Percentiles rank a stretch among this genome's conserved stretches.
These are phyloP conservation scores for Tenthredo notha DNA, from an alignment of 2,888 invertebrate genomes.

Conservation along the genomic window DNA sequence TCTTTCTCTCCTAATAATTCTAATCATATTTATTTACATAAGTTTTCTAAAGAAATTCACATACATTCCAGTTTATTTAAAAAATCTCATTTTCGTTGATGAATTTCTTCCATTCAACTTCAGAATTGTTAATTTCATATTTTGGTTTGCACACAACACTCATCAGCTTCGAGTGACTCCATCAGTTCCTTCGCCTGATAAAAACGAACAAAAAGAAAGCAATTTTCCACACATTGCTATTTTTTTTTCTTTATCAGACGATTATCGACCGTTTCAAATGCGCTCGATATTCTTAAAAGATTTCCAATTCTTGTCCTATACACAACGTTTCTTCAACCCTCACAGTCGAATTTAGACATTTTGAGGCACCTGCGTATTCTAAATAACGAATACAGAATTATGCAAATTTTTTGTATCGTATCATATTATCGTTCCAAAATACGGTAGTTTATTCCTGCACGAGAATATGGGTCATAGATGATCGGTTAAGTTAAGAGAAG, in stretches of 20 bases:
- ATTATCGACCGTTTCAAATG: no score
- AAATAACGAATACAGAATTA: not conserved
- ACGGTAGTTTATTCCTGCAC: not conserved
- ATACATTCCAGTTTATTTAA: not conserved
- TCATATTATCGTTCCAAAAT: not conserved
- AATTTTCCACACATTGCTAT: not conserved
- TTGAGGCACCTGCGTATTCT: not conserved
- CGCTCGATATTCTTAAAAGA: no score
- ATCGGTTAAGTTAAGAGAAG: conserved; percentile 15
- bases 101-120: not conserved
- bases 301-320: no score
- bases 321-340: not conserved
- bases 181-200: not conserved
- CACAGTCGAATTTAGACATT: not conserved
- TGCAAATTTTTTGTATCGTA: not conserved
- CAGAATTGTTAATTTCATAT: not conserved
- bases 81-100: not conserved
- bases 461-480: conserved; percentile 19
- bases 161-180: not conserved
- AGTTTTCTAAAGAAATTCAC: not conserved
- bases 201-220: not conserved
- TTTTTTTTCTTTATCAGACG: not conserved
- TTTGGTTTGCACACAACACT: not conserved
- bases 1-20: not conserved
- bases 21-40: not conserved